Percentiles rank a stretch among this genome's conserved stretches.
These are phyloP conservation scores for Dipodomys merriami DNA, from an alignment of 2,113 vertebrate genomes.

Conservation along the genomic window DNA sequence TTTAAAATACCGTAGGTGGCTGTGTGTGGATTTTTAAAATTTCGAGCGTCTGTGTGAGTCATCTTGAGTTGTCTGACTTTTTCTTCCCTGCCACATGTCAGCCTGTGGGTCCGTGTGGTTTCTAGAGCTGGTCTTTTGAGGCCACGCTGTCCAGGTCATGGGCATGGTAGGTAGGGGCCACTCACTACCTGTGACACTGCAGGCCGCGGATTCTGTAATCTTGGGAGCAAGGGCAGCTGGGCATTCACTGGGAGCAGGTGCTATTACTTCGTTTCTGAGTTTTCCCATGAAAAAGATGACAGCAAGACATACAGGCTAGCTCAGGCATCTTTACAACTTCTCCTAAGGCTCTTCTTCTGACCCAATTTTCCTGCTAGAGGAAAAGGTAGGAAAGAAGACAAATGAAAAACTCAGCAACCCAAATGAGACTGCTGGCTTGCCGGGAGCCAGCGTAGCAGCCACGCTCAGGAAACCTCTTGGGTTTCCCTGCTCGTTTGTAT, in stretches of 20 bases:
- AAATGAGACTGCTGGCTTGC: neutral
- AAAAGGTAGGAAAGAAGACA: neutral
- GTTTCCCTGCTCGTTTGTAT: neutral
- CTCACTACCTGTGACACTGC: neutral
- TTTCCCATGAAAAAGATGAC: neutral
- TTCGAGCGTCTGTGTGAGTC: conserved; percentile 69
- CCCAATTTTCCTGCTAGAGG: neutral
- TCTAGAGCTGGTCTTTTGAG: neutral
- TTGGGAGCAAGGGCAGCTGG: neutral
- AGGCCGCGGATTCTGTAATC: neutral
- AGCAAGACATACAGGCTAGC: neutral
- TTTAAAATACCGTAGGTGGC: conserved; percentile 70
- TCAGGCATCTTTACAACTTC: neutral
- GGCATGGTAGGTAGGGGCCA: neutral
- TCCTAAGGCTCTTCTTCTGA: neutral
- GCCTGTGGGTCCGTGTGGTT: neutral
- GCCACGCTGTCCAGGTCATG: neutral
- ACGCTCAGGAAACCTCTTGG: accelerated
- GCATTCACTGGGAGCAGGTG: neutral
- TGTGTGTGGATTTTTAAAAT: conserved; percentile 67
- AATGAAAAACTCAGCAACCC: neutral
- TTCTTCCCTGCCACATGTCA: conserved; percentile 62
- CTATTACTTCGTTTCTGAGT: conserved; percentile 5
- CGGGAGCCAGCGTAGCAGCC: neutral
- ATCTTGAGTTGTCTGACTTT: conserved; percentile 63